Evolutionary conservation across 2,797 vertebrate genomes (phyloP).

Genomic region (Neosilurus mollespiculum): DNA sequence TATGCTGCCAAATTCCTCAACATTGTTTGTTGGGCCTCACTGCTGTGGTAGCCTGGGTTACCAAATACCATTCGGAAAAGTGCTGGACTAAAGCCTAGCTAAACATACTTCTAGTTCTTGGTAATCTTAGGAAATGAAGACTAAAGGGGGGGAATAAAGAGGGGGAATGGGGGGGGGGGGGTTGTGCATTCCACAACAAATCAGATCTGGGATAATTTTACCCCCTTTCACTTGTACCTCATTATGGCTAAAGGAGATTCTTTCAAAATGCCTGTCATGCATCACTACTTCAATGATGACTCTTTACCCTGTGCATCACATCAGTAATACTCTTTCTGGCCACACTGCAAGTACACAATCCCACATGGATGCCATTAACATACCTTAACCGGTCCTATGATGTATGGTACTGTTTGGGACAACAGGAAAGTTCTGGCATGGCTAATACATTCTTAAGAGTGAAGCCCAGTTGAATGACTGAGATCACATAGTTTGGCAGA

Average conservation of each 20-base stretch:
- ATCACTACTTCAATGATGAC: conserved; percentile 56
- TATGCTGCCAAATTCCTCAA: conserved; percentile 70
- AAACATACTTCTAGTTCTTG: conserved; percentile 58
- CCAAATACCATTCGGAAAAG: conserved; percentile 66
- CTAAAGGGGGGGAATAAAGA: too few species aligned
- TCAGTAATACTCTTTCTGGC: conserved; percentile 49
- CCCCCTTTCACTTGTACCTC: conserved; percentile 29
- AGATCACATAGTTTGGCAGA: conserved; percentile 45
- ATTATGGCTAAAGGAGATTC: conserved; percentile 38
- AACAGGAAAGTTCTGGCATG: conserved; percentile 61
- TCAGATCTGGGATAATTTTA: conserved; percentile 40
- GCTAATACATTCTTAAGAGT: conserved; percentile 63
- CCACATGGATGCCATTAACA: conserved; percentile 79
- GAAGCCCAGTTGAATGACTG: conserved; percentile 49
- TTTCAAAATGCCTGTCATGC: conserved; percentile 52
- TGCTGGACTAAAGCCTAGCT: conserved; percentile 53
- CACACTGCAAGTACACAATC: conserved; percentile 51
- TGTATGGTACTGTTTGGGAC: conserved; percentile 57
- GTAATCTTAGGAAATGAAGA: conserved; percentile 50
- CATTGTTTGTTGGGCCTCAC: conserved; percentile 69
- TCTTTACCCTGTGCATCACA: conserved; percentile 29
- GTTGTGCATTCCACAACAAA: conserved; percentile 48
- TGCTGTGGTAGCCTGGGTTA: conserved; percentile 61
- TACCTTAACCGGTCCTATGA: conserved; percentile 70
- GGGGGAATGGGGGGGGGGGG: too few species aligned